Evolutionary conservation across 2,888 invertebrate species (phyloP), one percentile per base, ranked within the genome.

Genomic region (Lutraria lutraria): DNA sequence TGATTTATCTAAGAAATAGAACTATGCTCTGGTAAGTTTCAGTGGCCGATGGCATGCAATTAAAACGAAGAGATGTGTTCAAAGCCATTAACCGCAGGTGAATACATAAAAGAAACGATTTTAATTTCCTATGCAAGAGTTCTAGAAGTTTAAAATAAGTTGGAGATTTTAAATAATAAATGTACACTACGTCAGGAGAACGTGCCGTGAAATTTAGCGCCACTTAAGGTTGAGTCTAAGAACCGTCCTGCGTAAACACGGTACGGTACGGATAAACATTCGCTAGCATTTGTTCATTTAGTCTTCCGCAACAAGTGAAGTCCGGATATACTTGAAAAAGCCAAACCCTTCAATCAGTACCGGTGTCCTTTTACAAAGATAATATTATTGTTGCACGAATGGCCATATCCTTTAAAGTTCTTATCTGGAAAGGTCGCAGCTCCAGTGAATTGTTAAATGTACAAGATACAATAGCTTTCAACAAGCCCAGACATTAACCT

Each of bases 41-140:
- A 15, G n/a, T 60, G 76, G 31, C 34, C 54, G 29, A 16, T 80
- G 79, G 83, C 56, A 76, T 80, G 80, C 79, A 88, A 90, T 90
- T 87, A 90, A 88, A 85, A 54, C 60, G 81, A 19, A 68, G 43
- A n/a, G 81, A 76, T 76, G 76, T 76, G 76, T 76, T 76, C 76
- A 34, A 76, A 34, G 76, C 63, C 54, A 88, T 90, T 84, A 86
- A 80, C 31, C 31, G 84, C 90, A 90, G 90, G 90, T 90, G 90
- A 85, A 87, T 87, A 86, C 88, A 90, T 89, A 88, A 85, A 87
- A 85, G 31, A 25, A 72, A 72, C 6, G 60, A 34, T 25, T 87
- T 87, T 87, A 89, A 89, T 89, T 90, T 89, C 87, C 90, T 87
- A 68, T 60, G 81, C 81, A 56, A 79, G 34, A 79, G 85, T 56